Evolutionary conservation across 2,113 vertebrate species (phyloP), one percentile per base, ranked within the genome.

Genomic region (Rhinichthys klamathensis): DNA sequence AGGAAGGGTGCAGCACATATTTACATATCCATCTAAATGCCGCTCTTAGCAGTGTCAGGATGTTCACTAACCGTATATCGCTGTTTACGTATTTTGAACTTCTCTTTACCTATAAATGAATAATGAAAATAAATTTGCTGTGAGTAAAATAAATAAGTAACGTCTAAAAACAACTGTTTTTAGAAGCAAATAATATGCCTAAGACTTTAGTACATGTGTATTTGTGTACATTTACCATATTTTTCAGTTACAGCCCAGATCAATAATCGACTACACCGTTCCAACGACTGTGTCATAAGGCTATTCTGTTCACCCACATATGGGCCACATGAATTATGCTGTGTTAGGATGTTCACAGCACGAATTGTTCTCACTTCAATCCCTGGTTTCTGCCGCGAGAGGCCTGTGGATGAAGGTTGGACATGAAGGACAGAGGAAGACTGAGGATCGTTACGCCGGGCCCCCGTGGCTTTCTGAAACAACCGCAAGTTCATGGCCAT

Each of bases 391-490:
- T 46, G 7, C 51, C 32, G 3, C 32, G 0, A 79, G 54, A 41
- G 56, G 78, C 23, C 35, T 13, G 60, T 80, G 32, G 60, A 63
- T 30, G 60, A 63, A 51, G 10, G 44, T 51, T 58, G 76, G 32
- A 56, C 51, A 58, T 78, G 30, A 80, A 80, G 78, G 58, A 27
- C 35, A 27, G 58, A 56, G 78, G 35, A 80, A 80, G 12, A 63
- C 6, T 25, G 54, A 80, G 56, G 63, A 63, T 80, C 23, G 56
- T 80, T 80, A 41, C 12, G 32, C 4, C 6, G 25, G 76, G 56
- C 74, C 49, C 74, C 49, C 2, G 2, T 38, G 32, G 76, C 18
- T 79, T 41, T 30, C 27, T 60, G 30, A 78, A 78, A 60, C 38
- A 46, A 35, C 32, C 76, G 1, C 27, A 4, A 76, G 74, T 54